Base-by-base conservation (phyloP, 2,797 vertebrate genomes). In the Peromyscus attwateri region DNA sequence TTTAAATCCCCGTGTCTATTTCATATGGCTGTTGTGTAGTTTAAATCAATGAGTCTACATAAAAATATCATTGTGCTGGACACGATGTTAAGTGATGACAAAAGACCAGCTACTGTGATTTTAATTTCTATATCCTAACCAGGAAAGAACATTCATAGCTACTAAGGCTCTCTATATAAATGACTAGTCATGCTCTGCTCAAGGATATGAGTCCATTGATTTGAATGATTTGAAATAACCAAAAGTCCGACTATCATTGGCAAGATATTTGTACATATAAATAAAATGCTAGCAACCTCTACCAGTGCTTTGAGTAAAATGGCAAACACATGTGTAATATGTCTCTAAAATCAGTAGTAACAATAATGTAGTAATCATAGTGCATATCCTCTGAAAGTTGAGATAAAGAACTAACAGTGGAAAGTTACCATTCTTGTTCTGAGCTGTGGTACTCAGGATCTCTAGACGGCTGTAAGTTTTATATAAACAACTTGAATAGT, bases 201-300 rank as follows among this genome's bases (percentile, higher is more conserved):
- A 77, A 95, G 82, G 49, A 77, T n/a, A 31, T 13, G 23, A 9
- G 11, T 0, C 6, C 11, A 16, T 6, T 81, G 25, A 92, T 90
- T 49, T 81, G n/a, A 88, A 66, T 76, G 25, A 92, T 88, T 62
- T 90, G 52, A 97, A 94, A 90, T 4, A 66, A 89, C n/a, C 3
- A 64, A 17, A 68, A 94, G 5, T 89, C 10, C 88, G n/a, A 88
- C 66, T 16, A 87, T 34, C 6, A 6, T 66, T 82, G 76, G 62
- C 91, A 57, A 87, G 60, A 70, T 16, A 25, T 92, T 60, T 25
- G 62, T 57, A 10, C 29, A 9, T 21, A 57, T 68, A 94, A 80
- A 87, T 55, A 60, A 96, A 93, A 91, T 40, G 37, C 10, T 55
- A 87, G 57, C 94, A 46, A n/a, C 49, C 71, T 70, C n/a, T 55